These are phyloP conservation scores for Thalassaphorura encarpata DNA, from an alignment of 1,140 invertebrate species.

Conservation along the genomic window DNA sequence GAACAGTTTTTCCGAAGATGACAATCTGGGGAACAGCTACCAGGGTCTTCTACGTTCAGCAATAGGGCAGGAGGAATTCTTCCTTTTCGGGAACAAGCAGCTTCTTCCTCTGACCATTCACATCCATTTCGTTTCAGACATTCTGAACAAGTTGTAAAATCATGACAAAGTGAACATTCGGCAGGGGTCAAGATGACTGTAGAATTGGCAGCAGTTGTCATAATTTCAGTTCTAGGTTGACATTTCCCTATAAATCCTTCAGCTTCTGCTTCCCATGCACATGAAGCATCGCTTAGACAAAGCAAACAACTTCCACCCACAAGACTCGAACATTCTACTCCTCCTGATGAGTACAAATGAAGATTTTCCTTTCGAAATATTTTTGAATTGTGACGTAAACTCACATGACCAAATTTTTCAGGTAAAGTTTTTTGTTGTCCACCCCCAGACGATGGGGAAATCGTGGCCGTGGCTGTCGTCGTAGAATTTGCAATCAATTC, in stretches of 20 bases:
- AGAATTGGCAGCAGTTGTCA: no score
- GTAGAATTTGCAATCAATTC: slow-evolving; percentile 12
- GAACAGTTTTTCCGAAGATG: slow-evolving; percentile 62
- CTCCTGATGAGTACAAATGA: slow-evolving; percentile 10
- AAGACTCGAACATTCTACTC: slow-evolving; percentile 62
- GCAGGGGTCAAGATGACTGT: slow-evolving; percentile 52
- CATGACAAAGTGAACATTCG: slow-evolving; percentile 73
- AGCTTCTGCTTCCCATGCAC: slow-evolving; percentile 60
- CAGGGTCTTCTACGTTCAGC: slow-evolving; percentile 46
- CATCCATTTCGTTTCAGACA: slow-evolving; percentile 70
- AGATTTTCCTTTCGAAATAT: slow-evolving; percentile 21
- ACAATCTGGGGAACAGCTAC: slow-evolving; percentile 63
- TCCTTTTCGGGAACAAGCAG: slow-evolving; percentile 66
- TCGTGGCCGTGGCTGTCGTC: neutral
- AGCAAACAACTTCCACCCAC: slow-evolving; percentile 75
- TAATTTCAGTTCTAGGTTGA: no score
- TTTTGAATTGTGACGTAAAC: slow-evolving; percentile 12
- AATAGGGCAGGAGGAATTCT: slow-evolving; percentile 40
- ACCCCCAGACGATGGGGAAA: no score
- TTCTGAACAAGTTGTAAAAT: slow-evolving; percentile 55
- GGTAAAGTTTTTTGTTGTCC: no score
- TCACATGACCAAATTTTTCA: slow-evolving; percentile 15
- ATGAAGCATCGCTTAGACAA: slow-evolving; percentile 76
- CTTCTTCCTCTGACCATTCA: slow-evolving; percentile 77
- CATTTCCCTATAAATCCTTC: no score